Conservation (phyloP, 2,888 invertebrate species). For the Phalera bucephala region DNA sequence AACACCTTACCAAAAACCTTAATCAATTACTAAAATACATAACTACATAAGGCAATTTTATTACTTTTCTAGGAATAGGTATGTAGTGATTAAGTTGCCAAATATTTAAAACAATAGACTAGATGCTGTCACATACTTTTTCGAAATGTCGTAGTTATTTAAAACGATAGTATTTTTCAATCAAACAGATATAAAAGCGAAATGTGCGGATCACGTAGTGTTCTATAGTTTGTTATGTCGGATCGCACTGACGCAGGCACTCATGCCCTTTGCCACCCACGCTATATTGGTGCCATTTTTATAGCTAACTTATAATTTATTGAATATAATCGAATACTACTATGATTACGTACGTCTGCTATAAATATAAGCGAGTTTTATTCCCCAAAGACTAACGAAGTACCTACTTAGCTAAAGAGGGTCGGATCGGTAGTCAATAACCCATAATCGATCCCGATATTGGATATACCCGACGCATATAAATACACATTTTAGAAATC, state of each 20-base stretch:
- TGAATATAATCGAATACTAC: slow-evolving; percentile 11
- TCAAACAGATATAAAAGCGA: no score
- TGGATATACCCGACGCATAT: not conserved
- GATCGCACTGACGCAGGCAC: slow-evolving; percentile 66
- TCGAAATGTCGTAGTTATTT: no score
- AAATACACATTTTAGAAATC: not conserved
- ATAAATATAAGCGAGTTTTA: not conserved
- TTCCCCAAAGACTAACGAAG: not conserved
- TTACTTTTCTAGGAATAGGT: no score
- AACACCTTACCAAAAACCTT: no score
- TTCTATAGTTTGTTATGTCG: slow-evolving; percentile 38
- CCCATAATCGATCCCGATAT: not conserved
- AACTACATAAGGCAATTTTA: no score
- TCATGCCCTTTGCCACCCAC: slow-evolving; percentile 70
- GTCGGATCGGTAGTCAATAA: not conserved
- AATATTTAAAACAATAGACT: no score
- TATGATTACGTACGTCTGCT: slow-evolving; percentile 1
- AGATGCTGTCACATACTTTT: no score
- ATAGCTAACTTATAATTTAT: slow-evolving; percentile 22
- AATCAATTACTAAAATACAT: no score
- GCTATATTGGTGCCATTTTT: slow-evolving; percentile 41
- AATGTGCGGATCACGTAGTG: slow-evolving; percentile 15
- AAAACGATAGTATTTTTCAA: no score
- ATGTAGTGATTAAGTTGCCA: no score
- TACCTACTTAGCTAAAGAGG: not conserved